phyloP scores from a whole-genome alignment of 2,797 vertebrate species.

The Nannoperca obscura region DNA sequence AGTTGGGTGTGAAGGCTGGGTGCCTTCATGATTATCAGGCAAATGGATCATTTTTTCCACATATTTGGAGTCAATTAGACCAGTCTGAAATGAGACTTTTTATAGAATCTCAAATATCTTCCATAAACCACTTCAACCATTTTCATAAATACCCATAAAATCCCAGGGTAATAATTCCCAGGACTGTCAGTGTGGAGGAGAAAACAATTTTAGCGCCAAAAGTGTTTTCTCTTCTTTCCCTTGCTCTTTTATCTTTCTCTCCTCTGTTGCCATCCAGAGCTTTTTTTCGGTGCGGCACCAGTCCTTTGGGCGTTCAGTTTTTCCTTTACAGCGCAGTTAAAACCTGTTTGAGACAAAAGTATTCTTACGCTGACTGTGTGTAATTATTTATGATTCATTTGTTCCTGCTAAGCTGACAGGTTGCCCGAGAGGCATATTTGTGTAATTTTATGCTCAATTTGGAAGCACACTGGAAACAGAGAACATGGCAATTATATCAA shows the following conservation, averaged over 20 bases:
- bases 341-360: constrained; percentile 52
- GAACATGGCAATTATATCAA: constrained; percentile 29
- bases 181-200: constrained; percentile 38
- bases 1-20: constrained; percentile 43
- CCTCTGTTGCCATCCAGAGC: constrained; percentile 1
- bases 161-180: constrained; percentile 51
- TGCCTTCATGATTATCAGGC: constrained; percentile 30
- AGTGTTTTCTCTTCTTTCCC: constrained; percentile 47
- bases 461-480: constrained; percentile 40
- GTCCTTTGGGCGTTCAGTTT: constrained; percentile 8
- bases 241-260: constrained; percentile 32
- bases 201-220: constrained; percentile 62
- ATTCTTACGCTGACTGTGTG: constrained; percentile 24
- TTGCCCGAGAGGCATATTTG: constrained; percentile 46
- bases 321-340: constrained; percentile 38
- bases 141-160: constrained; percentile 66
- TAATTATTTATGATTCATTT: constrained; percentile 64
- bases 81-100: constrained; percentile 59
- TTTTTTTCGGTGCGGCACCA: not conserved
- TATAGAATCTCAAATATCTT: constrained; percentile 63
- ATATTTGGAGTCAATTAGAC: constrained; percentile 65
- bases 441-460: constrained; percentile 71
- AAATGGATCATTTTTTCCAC: constrained; percentile 55
- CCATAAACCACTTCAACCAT: constrained; percentile 69
- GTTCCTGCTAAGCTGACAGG: constrained; percentile 50